Base-by-base conservation (phyloP, 2,113 vertebrate species). In the Lagopus leucura region DNA sequence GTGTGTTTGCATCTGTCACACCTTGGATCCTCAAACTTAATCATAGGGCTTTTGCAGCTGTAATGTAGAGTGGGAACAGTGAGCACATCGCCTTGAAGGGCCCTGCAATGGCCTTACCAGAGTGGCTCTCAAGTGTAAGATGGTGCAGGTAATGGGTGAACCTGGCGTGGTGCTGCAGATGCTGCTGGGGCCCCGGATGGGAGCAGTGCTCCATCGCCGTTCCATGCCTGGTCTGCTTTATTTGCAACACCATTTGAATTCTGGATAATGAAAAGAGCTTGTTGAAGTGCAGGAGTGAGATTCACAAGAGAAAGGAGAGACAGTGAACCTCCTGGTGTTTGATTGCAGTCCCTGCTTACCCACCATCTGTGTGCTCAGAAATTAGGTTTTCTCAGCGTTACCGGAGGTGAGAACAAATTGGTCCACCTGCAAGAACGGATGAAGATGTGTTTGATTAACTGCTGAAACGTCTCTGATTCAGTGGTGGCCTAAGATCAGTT, bases 1-100 rank as follows among this genome's bases (percentile, higher is more conserved):
- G 55, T 13, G 28, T 85, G 70, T 94, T 81, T 88, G 47, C 86
- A 48, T 38, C 12, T 91, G 92, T 70, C 91, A 24, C 34, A 11
- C 52, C n/a, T 89, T 82, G 73, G 57, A 88, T 95, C 89, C 94
- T 79, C 88, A 60, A 90, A 91, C 73, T 45, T 52, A 24, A 32
- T 40, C 87, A 61, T 80, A 67, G 65, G 42, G 27, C 64, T 82
- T 66, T 16, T 70, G 20, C 85, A 72, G 36, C 58, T 71, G 36
- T 78, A 10, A 50, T 77, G 27, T 75, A 16, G 64, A 70, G 32
- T 8, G 80, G 34, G 17, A 43, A 19, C 32, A 48, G 48, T 48
- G 64, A 85, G 63, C 3, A 40, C 30, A 38, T 28, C 2, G 7
- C 48, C 45, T 50, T 4, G 8, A 21, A 63, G 84, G 24, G 9